Percentiles rank a stretch among this genome's conserved stretches.
phyloP scores from a whole-genome alignment of 2,113 vertebrate species.

The Megaceryle maxima region DNA sequence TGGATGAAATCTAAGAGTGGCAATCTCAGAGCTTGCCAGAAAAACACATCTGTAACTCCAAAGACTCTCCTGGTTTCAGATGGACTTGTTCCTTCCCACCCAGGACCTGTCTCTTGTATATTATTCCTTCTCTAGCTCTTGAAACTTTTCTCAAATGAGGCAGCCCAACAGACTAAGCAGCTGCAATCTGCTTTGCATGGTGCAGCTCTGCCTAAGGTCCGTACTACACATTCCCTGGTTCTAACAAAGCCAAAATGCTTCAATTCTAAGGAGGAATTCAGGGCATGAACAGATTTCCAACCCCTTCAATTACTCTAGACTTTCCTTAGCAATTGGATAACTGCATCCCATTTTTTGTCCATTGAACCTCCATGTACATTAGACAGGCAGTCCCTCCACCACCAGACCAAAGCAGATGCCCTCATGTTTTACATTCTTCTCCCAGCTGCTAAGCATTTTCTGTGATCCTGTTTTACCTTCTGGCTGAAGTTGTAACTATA shows the following conservation, averaged over 20 bases:
- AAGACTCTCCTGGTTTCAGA: neutral
- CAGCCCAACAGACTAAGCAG: neutral
- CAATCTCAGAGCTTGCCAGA: neutral
- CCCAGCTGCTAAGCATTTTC: neutral
- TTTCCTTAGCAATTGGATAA: neutral
- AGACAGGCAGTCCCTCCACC: neutral
- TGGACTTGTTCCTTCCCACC: neutral
- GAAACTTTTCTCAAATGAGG: neutral
- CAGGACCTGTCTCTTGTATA: neutral
- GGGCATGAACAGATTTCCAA: neutral
- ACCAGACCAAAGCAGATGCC: slow-evolving; percentile 19
- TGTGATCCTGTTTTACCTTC: neutral
- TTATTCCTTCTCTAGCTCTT: neutral
- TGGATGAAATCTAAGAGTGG: neutral
- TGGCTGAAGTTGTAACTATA: neutral
- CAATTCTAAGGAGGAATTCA: neutral
- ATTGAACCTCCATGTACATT: neutral
- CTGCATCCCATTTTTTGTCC: neutral
- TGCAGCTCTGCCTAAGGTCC: neutral
- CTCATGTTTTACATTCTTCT: neutral
- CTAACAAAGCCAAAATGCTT: neutral
- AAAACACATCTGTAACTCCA: neutral
- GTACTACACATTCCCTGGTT: neutral
- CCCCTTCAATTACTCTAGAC: neutral
- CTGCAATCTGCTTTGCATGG: neutral